Evolutionary conservation across 2,888 invertebrate genomes (phyloP).

Genomic region (Asteroscopus sphinx): DNA sequence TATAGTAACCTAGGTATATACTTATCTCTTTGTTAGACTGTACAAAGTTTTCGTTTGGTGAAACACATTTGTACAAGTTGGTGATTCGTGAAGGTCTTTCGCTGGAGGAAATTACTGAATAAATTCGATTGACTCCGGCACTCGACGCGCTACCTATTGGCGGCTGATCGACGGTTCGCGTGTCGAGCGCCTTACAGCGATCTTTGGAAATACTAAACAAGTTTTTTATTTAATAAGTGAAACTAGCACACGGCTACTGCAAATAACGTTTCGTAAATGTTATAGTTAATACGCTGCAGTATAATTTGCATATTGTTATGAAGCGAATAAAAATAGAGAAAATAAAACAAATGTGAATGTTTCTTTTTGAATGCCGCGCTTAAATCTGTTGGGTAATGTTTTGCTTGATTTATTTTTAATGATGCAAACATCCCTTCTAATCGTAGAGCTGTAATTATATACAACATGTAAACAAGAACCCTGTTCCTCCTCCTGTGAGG

Average conservation of each 20-base stretch:
- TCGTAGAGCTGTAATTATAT: no score
- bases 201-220: slow-evolving; percentile 58
- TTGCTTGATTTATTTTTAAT: slow-evolving; percentile 27
- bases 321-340: slow-evolving; percentile 4
- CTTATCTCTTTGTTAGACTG: no score
- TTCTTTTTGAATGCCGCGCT: slow-evolving; percentile 9
- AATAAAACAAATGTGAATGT: slow-evolving; percentile 7
- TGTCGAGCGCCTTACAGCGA: slow-evolving; percentile 63
- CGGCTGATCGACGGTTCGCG: slow-evolving; percentile 82
- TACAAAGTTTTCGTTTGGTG: slow-evolving; percentile 66
- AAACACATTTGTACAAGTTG: slow-evolving; percentile 73
- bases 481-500: no score
- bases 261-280: slow-evolving; percentile 43
- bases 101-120: slow-evolving; percentile 82
- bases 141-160: slow-evolving; percentile 69
- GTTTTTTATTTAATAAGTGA: slow-evolving; percentile 63
- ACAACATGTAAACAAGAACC: no score
- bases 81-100: slow-evolving; percentile 73
- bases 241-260: slow-evolving; percentile 56
- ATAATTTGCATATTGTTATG: slow-evolving; percentile 41
- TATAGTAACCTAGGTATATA: no score
- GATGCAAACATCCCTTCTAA: slow-evolving; percentile 8
- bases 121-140: slow-evolving; percentile 83
- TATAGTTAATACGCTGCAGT: slow-evolving; percentile 41
- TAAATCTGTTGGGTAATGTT: slow-evolving; percentile 5